Evolutionary conservation across 1,140 invertebrate genomes (phyloP), one percentile per base, ranked within the genome.

Genomic region (Batillaria attramentaria): DNA sequence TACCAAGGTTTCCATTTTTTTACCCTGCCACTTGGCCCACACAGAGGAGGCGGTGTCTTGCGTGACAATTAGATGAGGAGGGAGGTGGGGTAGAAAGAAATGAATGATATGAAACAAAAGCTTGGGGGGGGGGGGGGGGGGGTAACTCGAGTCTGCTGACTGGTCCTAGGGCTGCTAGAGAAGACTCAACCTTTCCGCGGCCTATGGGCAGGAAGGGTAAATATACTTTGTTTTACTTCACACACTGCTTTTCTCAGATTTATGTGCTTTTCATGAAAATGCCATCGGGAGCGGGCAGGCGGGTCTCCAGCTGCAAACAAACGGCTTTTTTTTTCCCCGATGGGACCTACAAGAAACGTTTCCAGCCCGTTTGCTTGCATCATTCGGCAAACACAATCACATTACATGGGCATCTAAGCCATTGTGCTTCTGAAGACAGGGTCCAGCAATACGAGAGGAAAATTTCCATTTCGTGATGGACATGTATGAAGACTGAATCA

Each of bases 261-360:
- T 62, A 62, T 62, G 57, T 62, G 57, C 57, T 62, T 62, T 62
- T 62, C 57, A 62, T 62, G 57, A 62, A 62, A 62, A 62, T 62
- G 57, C 57, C 57, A 62, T 62, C 57, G 33, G 33, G n/a, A n/a
- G 33, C 8, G 33, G 57, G 57, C n/a, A 62, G 57, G 57, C 57
- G 57, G n/a, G 57, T 62, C 13, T n/a, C 57, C 57, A 24, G n/a
- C 24, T 62, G 57, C 57, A 62, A 62, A 62, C 33, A 24, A 28
- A 18, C 57, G 24, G n/a, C 33, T n/a, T 18, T 10, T 62, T n/a
- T n/a, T n/a, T n/a, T n/a, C n/a, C n/a, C n/a, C 57, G n/a, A 31
- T 24, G 10, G n/a, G 10, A 31, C 24, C 10, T n/a, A 31, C 57
- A 62, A 24, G 57, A 31, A 62, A 6, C 57, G 10, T 13, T 31